These are phyloP conservation scores for Todiramphus chloris DNA, from an alignment of 2,113 vertebrate species.

Conservation along the genomic window DNA sequence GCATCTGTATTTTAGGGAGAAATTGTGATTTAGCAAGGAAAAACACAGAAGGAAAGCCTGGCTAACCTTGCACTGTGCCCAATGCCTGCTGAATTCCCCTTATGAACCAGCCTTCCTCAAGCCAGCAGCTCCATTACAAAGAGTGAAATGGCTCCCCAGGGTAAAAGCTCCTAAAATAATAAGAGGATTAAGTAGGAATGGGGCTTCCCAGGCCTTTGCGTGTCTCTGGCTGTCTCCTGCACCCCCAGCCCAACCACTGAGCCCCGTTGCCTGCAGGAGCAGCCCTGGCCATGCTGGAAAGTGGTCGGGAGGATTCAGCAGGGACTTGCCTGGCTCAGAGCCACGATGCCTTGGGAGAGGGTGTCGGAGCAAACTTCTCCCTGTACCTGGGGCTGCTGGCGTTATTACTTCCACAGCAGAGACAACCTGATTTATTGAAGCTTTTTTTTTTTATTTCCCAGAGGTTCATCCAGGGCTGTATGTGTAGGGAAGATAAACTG, in stretches of 20 bases:
- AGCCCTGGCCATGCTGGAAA: too few relatives aligned
- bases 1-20: background rate
- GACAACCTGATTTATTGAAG: slow-evolving; percentile 24
- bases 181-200: accelerated
- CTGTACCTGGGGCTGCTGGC: background rate
- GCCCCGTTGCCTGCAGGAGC: accelerated
- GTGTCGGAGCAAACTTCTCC: background rate
- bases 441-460: slow-evolving; percentile 30
- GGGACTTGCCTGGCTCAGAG: background rate
- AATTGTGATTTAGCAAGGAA: background rate
- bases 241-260: background rate
- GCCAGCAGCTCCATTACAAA: accelerated
- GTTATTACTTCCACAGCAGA: background rate
- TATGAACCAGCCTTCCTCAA: background rate
- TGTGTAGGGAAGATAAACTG: background rate
- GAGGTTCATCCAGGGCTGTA: background rate
- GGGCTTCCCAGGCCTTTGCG: background rate
- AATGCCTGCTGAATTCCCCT: background rate
- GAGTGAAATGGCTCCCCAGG: background rate
- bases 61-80: background rate
- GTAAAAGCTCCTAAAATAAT: background rate
- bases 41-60: background rate
- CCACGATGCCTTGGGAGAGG: accelerated
- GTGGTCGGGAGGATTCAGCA: accelerated
- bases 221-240: background rate